These are phyloP conservation scores for Protaetia brevitarsis DNA, from an alignment of 1,140 invertebrate genomes.

Conservation along the genomic window DNA sequence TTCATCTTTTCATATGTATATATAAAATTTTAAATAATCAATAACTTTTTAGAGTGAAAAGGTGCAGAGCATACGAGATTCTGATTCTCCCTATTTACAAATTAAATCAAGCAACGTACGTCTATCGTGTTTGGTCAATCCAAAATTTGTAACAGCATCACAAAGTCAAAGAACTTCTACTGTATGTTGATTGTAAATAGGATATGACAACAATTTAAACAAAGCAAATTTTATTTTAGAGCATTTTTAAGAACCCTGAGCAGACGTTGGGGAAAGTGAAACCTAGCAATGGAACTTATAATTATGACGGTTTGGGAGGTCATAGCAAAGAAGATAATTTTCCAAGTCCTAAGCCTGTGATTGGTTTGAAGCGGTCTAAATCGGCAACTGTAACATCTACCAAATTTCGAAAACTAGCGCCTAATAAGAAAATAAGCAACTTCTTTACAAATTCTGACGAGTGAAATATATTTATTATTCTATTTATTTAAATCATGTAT, in stretches of 20 bases:
- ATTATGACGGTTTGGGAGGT: slow-evolving; percentile 39
- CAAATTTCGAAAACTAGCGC: slow-evolving; percentile 23
- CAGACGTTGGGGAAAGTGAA: neutral
- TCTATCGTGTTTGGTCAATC: slow-evolving; percentile 29
- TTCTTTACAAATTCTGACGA: neutral
- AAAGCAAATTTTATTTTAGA: neutral
- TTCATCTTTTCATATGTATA: neutral
- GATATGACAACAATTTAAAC: neutral
- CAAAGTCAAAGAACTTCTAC: neutral
- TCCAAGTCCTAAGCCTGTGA: slow-evolving; percentile 27
- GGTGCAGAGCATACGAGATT: slow-evolving; percentile 28
- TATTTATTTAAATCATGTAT: neutral
- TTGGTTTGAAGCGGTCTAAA: slow-evolving; percentile 28
- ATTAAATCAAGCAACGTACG: slow-evolving; percentile 29
- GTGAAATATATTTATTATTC: neutral
- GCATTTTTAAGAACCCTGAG: neutral
- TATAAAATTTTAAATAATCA: neutral
- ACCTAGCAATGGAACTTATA: neutral
- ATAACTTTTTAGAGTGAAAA: slow-evolving; percentile 26
- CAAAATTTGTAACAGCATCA: slow-evolving; percentile 16
- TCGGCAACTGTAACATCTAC: neutral
- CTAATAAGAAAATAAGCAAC: slow-evolving; percentile 20
- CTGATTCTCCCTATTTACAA: slow-evolving; percentile 32
- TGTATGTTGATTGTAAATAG: neutral
- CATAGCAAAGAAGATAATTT: slow-evolving; percentile 38